These are phyloP conservation scores for Australoheros facetus DNA, from an alignment of 2,797 vertebrate genomes.

Conservation along the genomic window DNA sequence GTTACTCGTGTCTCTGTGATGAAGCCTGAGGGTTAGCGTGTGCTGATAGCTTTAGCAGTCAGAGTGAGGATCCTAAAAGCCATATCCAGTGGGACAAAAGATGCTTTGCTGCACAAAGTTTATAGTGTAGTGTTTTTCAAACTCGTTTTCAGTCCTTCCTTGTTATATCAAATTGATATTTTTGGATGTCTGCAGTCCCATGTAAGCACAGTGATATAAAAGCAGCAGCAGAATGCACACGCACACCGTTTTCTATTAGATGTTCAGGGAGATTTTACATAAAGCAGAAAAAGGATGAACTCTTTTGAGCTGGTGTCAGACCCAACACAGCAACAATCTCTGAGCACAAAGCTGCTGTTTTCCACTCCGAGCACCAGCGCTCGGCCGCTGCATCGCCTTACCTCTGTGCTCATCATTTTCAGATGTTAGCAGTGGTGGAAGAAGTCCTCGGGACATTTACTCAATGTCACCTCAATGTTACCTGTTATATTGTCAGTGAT, in stretches of 20 bases:
- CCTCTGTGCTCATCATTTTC: neutral
- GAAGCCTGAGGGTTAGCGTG: neutral
- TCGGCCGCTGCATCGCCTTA: too few relatives aligned
- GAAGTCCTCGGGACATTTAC: neutral
- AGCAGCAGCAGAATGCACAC: neutral
- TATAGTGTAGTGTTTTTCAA: slow-evolving; percentile 79
- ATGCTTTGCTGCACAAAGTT: slow-evolving; percentile 85
- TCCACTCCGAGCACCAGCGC: too few relatives aligned
- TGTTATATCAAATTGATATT: slow-evolving; percentile 80
- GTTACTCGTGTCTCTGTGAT: neutral
- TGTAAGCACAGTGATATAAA: slow-evolving; percentile 67
- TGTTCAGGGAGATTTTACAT: neutral
- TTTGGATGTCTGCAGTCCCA: slow-evolving; percentile 88
- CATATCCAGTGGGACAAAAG: slow-evolving; percentile 80
- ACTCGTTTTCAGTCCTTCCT: neutral
- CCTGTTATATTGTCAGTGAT: neutral
- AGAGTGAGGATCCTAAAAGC: slow-evolving; percentile 78
- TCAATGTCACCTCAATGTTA: neutral
- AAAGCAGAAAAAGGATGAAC: too few relatives aligned
- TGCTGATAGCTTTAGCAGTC: slow-evolving; percentile 69
- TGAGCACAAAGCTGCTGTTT: neutral
- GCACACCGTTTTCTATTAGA: slow-evolving; percentile 79
- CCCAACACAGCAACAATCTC: neutral
- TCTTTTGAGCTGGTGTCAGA: neutral
- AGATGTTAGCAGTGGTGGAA: neutral